These are phyloP conservation scores for Istiophorus platypterus DNA, from an alignment of 2,113 vertebrate genomes.

Conservation along the genomic window DNA sequence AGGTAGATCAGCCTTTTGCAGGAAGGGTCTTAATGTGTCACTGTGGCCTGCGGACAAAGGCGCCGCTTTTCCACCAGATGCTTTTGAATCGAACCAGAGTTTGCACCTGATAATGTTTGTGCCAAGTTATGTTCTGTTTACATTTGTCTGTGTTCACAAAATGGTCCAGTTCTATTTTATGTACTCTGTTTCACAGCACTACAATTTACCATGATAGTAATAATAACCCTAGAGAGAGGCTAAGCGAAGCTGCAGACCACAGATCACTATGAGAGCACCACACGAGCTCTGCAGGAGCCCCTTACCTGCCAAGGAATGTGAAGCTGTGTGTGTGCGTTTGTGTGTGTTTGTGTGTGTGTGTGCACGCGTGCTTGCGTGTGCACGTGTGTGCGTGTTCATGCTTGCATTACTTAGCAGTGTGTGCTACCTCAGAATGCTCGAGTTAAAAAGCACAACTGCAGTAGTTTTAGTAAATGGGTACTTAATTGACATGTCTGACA, in stretches of 20 bases:
- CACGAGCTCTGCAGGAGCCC: constrained; percentile 67
- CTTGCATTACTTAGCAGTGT: background rate
- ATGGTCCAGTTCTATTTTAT: background rate
- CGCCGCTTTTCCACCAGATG: background rate
- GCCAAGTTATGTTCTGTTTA: constrained; percentile 73
- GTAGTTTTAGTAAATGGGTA: constrained; percentile 62
- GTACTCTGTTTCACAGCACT: constrained; percentile 41
- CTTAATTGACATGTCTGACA: constrained; percentile 54
- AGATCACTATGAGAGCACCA: constrained; percentile 56
- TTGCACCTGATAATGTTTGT: constrained; percentile 53
- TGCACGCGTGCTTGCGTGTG: background rate
- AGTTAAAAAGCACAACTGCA: constrained; percentile 63
- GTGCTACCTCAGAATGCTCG: constrained; percentile 19
- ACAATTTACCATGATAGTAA: constrained; percentile 42
- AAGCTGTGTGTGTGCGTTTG: constrained; percentile 16
- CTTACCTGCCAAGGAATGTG: constrained; percentile 47
- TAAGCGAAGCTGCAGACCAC: constrained; percentile 32
- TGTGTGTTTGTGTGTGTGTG: background rate
- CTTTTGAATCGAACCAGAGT: constrained; percentile 5
- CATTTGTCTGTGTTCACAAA: constrained; percentile 45
- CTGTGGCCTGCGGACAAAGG: background rate
- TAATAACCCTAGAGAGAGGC: constrained; percentile 31
- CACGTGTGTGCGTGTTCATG: constrained; percentile 4
- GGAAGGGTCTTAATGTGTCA: background rate
- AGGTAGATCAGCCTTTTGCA: background rate